Evolutionary conservation across 2,888 invertebrate species (phyloP), one percentile per base, ranked within the genome.

Genomic region (Cerastis leucographa): DNA sequence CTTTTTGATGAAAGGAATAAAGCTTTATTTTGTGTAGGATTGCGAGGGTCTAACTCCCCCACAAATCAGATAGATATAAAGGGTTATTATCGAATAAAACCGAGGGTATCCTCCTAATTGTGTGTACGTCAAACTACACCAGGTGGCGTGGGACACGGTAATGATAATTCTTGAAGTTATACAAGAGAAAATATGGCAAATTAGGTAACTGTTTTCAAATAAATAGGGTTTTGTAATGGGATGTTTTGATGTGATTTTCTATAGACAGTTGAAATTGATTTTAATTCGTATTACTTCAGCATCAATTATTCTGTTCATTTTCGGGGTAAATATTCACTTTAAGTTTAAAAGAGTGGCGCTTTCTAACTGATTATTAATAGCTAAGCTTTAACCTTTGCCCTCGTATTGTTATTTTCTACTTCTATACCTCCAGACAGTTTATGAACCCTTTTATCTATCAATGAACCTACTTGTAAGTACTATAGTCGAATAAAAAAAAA

Each of bases 81-180:
- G 93, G 92, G 92, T 92, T 92, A 90, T 90, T 90, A 90, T 90
- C 82, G 87, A 84, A 85, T 85, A 80, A 74, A 88, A 82, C 72
- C 76, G 75, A 78, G 90, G 86, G 89, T 85, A 74, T 83, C 22
- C 56, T 84, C 83, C 64, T 87, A 85, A 87, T 89, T 88, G 88
- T 86, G 75, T 80, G 74, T 74, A 84, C 71, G 86, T 86, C 87
- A 83, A 80, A 68, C 61, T 83, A 72, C 71, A 85, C 89, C 90
- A 90, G 90, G 90, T 90, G 90, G 87, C 74, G 56, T 78, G 64
- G 78, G 87, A 90, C 85, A 88, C 82, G 79, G 80, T 87, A 89
- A 90, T 88, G 88, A 89, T 88, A 84, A 89, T 86, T 84, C 64
- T 74, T 78, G 51, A 82, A 75, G 74, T 84, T 86, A 80, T 77